Conservation (phyloP, 1,140 invertebrate genomes). For the Zaprionus ghesquierei region DNA sequence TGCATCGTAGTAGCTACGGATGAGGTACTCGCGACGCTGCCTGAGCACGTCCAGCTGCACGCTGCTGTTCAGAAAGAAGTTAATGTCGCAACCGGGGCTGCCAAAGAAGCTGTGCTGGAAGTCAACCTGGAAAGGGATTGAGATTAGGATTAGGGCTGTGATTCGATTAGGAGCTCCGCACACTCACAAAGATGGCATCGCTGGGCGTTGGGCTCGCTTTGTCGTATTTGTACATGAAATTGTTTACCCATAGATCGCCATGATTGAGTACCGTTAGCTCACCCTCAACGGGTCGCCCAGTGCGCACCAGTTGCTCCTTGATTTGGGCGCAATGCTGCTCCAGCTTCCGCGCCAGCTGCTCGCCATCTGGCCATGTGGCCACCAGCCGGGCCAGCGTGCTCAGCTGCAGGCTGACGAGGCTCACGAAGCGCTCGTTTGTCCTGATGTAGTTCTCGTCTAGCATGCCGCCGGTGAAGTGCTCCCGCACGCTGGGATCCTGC, state of each 20-base stretch:
- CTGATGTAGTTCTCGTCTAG: slow-evolving; percentile 76
- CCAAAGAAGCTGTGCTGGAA: slow-evolving; percentile 79
- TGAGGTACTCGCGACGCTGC: slow-evolving; percentile 67
- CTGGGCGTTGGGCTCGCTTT: slow-evolving; percentile 61
- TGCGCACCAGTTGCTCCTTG: slow-evolving; percentile 68
- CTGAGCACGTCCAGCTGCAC: slow-evolving; percentile 74
- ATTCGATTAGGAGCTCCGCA: background rate
- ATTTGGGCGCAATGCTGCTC: slow-evolving; percentile 71
- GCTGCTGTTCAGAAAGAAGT: slow-evolving; percentile 80
- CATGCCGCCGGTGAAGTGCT: slow-evolving; percentile 74
- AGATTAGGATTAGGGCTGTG: background rate
- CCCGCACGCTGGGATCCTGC: slow-evolving; percentile 60
- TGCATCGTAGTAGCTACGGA: slow-evolving; percentile 66
- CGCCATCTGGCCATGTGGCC: slow-evolving; percentile 67
- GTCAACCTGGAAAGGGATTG: slow-evolving; percentile 54
- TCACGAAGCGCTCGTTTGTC: slow-evolving; percentile 72
- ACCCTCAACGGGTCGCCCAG: slow-evolving; percentile 44
- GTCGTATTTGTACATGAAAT: slow-evolving; percentile 84
- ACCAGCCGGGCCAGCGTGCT: slow-evolving; percentile 65
- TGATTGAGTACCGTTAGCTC: slow-evolving; percentile 83
- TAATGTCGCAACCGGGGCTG: slow-evolving; percentile 78
- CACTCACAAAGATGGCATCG: slow-evolving; percentile 76
- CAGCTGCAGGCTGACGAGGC: slow-evolving; percentile 66
- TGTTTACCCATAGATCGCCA: slow-evolving; percentile 85
- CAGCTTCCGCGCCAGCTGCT: slow-evolving; percentile 61